Evolutionary conservation across 2,113 vertebrate species (phyloP).

Genomic region (Ranitomeya imitator): DNA sequence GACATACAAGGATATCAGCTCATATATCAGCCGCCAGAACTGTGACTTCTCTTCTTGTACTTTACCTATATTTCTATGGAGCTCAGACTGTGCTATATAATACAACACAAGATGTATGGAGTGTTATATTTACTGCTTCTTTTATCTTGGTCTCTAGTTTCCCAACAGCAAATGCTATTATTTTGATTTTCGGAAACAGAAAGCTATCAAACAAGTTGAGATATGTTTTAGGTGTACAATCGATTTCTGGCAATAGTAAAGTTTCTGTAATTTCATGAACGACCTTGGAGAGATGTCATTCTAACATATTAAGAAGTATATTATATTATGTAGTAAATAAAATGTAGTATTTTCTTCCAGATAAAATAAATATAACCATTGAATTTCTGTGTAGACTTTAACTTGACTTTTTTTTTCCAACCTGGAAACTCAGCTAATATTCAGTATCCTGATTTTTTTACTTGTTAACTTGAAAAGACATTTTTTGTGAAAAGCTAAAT

Average conservation of each 20-base stretch:
- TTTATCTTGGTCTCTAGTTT: background rate
- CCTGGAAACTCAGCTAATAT: too few species aligned
- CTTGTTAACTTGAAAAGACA: too few species aligned
- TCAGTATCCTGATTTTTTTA: too few species aligned
- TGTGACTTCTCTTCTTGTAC: background rate
- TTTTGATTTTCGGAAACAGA: slow-evolving; percentile 30
- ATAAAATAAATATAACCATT: background rate
- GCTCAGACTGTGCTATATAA: background rate
- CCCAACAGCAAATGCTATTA: background rate
- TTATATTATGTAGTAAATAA: background rate
- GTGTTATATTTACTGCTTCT: background rate
- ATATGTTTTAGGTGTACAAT: background rate
- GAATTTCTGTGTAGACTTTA: background rate
- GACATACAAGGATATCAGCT: background rate
- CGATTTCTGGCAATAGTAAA: background rate
- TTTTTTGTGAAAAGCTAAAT: too few species aligned
- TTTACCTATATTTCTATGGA: background rate
- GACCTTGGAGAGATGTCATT: background rate
- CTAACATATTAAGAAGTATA: background rate
- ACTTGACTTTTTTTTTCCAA: background rate
- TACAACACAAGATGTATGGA: background rate
- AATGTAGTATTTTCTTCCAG: background rate
- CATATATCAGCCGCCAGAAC: slow-evolving; percentile 20
- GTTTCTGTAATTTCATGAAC: background rate
- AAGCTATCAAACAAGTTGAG: background rate